These are phyloP conservation scores for Scaptomyza tumidula DNA, from an alignment of 2,888 invertebrate species.

Conservation along the genomic window DNA sequence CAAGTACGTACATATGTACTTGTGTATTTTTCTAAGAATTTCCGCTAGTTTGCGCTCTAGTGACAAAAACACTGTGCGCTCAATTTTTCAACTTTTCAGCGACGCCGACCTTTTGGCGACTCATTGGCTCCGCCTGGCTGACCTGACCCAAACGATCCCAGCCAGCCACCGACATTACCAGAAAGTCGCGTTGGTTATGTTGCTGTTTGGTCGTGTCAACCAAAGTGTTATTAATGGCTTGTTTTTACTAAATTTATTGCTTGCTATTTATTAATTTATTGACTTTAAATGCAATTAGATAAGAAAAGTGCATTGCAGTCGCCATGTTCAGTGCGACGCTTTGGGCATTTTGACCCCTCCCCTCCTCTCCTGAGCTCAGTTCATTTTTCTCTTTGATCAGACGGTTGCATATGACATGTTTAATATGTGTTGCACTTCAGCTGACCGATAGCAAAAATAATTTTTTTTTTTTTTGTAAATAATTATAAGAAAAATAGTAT, in stretches of 20 bases:
- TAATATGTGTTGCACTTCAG: constrained; percentile 47
- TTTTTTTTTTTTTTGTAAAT: constrained; percentile 15
- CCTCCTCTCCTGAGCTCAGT: constrained; percentile 32
- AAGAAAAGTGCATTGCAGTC: constrained; percentile 76
- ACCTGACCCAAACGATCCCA: constrained; percentile 63
- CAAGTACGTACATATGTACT: constrained; percentile 29
- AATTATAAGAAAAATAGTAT: not conserved
- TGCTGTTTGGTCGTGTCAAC: constrained; percentile 63
- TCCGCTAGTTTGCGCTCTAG: constrained; percentile 46
- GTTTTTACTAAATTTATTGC: constrained; percentile 83
- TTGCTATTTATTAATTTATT: constrained; percentile 82
- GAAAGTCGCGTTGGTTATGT: constrained; percentile 25
- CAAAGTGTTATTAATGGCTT: constrained; percentile 84
- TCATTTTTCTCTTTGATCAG: constrained; percentile 56
- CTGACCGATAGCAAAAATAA: constrained; percentile 59
- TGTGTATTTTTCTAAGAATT: constrained; percentile 68
- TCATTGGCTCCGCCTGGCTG: constrained; percentile 63
- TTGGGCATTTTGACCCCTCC: constrained; percentile 37
- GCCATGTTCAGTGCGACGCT: constrained; percentile 32
- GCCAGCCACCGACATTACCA: constrained; percentile 20
- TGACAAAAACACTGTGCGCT: constrained; percentile 79
- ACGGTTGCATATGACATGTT: constrained; percentile 59
- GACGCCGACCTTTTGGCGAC: constrained; percentile 53
- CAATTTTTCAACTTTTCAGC: constrained; percentile 72
- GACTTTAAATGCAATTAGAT: constrained; percentile 78